A percentile compares a stretch with the other conserved stretches of the same genome.
Conservation (phyloP, 2,113 vertebrate genomes). For the Colistium nudipinnis region DNA sequence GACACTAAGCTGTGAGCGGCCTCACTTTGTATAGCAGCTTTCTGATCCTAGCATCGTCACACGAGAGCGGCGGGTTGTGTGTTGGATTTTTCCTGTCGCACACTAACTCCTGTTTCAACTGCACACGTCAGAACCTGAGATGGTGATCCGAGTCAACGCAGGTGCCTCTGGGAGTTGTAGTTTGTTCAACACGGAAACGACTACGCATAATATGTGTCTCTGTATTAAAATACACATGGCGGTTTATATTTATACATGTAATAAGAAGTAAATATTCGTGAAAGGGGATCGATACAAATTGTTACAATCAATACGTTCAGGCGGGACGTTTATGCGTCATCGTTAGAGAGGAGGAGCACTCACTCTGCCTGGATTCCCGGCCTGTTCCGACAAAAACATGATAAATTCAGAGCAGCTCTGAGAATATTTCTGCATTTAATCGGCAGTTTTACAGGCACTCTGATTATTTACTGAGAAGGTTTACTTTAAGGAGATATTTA, state of each 20-base stretch:
- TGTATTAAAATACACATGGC: not conserved
- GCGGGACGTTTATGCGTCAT: not conserved
- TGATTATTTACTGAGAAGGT: too few relatives aligned
- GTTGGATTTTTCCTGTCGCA: not conserved
- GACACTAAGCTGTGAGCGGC: not conserved
- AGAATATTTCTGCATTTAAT: too few relatives aligned
- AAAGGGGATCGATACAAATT: too few relatives aligned
- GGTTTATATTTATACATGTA: too few relatives aligned
- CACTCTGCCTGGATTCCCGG: conserved; percentile 11
- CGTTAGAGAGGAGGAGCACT: not conserved
- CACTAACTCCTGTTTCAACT: conserved; percentile 28
- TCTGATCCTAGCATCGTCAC: conserved; percentile 36
- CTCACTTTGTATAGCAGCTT: conserved; percentile 12
- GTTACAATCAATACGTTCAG: too few relatives aligned
- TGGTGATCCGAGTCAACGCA: not conserved
- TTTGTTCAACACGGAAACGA: conserved; percentile 2
- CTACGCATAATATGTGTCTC: conserved; percentile 9
- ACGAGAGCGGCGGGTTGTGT: not conserved
- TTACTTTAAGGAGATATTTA: too few relatives aligned
- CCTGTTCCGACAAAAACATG: too few relatives aligned
- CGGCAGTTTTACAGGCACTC: too few relatives aligned
- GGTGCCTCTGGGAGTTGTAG: conserved; percentile 67
- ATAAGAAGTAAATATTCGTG: fast-evolving
- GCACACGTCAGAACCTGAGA: conserved; percentile 34
- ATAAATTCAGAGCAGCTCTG: too few relatives aligned